Conservation (phyloP, 2,113 vertebrate genomes). For the Atrichornis clamosus region DNA sequence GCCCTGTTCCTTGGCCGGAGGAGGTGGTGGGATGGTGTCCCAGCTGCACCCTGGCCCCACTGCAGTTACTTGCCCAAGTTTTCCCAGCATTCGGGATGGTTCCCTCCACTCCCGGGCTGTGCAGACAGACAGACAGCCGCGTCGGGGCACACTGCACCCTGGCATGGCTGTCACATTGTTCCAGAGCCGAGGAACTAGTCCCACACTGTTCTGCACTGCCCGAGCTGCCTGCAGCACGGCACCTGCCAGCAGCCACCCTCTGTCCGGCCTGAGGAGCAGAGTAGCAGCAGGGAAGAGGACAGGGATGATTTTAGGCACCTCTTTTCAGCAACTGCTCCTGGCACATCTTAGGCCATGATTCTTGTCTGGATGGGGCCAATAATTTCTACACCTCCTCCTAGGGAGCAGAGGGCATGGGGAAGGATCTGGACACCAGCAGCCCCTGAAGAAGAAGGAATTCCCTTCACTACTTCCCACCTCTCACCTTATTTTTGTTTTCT, state of each 20-base stretch:
- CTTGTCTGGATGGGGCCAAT: background rate
- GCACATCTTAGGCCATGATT: fast-evolving
- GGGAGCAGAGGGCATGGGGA: background rate
- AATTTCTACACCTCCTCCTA: background rate
- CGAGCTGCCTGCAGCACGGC: background rate
- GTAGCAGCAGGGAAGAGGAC: fast-evolving
- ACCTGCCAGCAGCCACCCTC: background rate
- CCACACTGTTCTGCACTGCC: background rate
- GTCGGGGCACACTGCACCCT: background rate
- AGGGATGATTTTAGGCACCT: background rate
- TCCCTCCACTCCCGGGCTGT: background rate
- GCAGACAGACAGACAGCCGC: background rate
- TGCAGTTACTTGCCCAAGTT: background rate
- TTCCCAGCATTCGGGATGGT: fast-evolving
- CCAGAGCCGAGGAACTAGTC: background rate
- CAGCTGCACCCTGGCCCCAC: no score
- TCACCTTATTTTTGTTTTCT: background rate
- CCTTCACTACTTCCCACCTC: background rate
- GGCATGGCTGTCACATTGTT: conserved; percentile 18
- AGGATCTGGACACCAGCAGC: background rate
- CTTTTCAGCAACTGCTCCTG: background rate
- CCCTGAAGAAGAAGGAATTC: background rate
- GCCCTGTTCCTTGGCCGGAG: background rate
- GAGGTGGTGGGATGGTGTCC: background rate
- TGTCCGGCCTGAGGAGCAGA: fast-evolving